These are phyloP conservation scores for Nebria salina DNA, from an alignment of 2,888 invertebrate species.

Conservation along the genomic window DNA sequence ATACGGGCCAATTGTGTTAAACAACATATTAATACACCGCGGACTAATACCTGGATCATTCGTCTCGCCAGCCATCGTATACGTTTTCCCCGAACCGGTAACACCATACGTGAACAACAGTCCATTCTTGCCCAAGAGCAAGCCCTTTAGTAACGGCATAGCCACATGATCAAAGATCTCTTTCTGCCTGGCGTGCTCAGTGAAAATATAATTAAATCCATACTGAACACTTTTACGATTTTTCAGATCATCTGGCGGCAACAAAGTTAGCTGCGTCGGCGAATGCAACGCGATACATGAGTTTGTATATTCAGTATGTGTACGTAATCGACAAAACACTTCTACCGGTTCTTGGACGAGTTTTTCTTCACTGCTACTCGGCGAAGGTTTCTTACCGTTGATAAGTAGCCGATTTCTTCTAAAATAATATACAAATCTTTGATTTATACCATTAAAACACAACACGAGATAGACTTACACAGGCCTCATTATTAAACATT, in stretches of 20 bases:
- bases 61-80: constrained; percentile 86
- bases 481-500: neutral
- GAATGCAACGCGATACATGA: constrained; percentile 77
- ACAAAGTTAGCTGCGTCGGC: constrained; percentile 73
- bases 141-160: constrained; percentile 84
- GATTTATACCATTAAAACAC: neutral
- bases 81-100: constrained; percentile 97
- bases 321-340: constrained; percentile 88
- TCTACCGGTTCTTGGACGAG: constrained; percentile 78
- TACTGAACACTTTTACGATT: constrained; percentile 78
- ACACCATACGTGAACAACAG: constrained; percentile 98
- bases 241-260: constrained; percentile 72
- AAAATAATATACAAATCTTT: neutral
- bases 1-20: constrained; percentile 86
- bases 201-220: constrained; percentile 87
- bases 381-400: neutral
- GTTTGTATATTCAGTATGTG: constrained; percentile 73
- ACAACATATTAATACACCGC: constrained; percentile 88
- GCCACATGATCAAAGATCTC: constrained; percentile 86
- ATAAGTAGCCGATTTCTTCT: neutral
- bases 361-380: constrained; percentile 10
- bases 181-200: constrained; percentile 80
- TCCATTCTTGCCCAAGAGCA: constrained; percentile 90
- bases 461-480: neutral
- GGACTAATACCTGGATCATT: constrained; percentile 88